Percentiles rank a stretch among this genome's conserved stretches.
phyloP scores from a whole-genome alignment of 2,113 vertebrate species.

The Thinocorus orbignyianus region DNA sequence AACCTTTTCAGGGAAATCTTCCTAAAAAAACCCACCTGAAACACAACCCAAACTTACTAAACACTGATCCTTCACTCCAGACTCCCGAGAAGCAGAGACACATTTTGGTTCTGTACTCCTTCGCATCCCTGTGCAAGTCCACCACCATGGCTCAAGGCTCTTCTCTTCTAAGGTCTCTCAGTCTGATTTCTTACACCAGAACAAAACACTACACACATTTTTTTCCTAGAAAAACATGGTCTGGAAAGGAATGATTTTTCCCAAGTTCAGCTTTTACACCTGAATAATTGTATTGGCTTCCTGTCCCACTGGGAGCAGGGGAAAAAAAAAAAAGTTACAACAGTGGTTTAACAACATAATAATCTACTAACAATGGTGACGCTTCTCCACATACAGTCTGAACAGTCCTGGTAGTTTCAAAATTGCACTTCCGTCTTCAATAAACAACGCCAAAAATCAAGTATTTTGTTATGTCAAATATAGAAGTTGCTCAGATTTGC shows the following conservation, averaged over 20 bases:
- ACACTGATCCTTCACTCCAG: neutral
- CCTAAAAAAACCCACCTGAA: neutral
- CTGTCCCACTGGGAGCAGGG: fast-evolving
- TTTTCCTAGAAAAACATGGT: neutral
- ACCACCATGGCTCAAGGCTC: neutral
- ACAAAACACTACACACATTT: fast-evolving
- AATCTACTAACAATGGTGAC: neutral
- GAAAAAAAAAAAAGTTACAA: neutral
- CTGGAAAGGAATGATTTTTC: neutral
- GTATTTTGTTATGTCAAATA: neutral
- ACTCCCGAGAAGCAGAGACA: neutral
- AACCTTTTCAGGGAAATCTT: neutral
- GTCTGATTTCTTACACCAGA: neutral
- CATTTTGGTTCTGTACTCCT: neutral
- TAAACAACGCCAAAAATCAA: neutral
- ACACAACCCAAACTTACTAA: neutral
- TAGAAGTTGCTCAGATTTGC: neutral
- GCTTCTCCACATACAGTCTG: neutral
- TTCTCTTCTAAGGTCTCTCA: neutral
- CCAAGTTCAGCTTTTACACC: neutral
- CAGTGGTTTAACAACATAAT: neutral
- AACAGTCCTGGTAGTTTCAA: neutral
- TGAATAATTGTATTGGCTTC: neutral
- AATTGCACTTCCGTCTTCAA: neutral
- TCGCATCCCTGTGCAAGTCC: neutral